These are phyloP conservation scores for Meteorus sp. DNA, from an alignment of 1,140 invertebrate genomes.

Conservation along the genomic window DNA sequence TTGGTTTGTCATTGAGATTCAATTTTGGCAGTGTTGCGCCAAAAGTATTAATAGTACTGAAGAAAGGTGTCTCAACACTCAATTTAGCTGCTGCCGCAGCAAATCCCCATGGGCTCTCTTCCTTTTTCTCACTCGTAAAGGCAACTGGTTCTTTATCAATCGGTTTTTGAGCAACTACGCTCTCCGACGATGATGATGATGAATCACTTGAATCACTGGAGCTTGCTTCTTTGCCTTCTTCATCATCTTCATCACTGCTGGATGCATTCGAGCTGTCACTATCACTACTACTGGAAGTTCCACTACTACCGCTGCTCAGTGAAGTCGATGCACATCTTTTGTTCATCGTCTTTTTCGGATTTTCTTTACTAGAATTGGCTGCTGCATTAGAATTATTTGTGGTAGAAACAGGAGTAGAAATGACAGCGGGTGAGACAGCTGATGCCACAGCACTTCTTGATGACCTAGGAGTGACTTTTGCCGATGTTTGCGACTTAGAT, in stretches of 20 bases:
- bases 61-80: conserved; percentile 46
- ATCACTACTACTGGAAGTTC: conserved; percentile 39
- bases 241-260: conserved; percentile 35
- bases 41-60: conserved; percentile 50
- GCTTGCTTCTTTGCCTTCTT: conserved; percentile 45
- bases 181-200: conserved; percentile 42
- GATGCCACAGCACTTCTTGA: conserved; percentile 19
- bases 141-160: conserved; percentile 51
- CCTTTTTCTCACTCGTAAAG: conserved; percentile 50
- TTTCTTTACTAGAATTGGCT: background rate
- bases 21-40: conserved; percentile 48
- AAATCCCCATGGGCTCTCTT: conserved; percentile 75
- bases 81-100: conserved; percentile 67
- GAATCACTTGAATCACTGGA: conserved; percentile 51
- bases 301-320: conserved; percentile 32
- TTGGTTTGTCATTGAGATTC: conserved; percentile 44
- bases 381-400: background rate
- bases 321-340: conserved; percentile 18
- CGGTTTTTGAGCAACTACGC: background rate
- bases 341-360: conserved; percentile 17
- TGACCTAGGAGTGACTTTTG: conserved; percentile 35
- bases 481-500: conserved; percentile 31
- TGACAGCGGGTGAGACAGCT: no score
- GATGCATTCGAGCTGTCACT: conserved; percentile 36
- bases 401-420: no score